Conservation (phyloP, 2,888 invertebrate genomes). For the Bedellia somnulentella region DNA sequence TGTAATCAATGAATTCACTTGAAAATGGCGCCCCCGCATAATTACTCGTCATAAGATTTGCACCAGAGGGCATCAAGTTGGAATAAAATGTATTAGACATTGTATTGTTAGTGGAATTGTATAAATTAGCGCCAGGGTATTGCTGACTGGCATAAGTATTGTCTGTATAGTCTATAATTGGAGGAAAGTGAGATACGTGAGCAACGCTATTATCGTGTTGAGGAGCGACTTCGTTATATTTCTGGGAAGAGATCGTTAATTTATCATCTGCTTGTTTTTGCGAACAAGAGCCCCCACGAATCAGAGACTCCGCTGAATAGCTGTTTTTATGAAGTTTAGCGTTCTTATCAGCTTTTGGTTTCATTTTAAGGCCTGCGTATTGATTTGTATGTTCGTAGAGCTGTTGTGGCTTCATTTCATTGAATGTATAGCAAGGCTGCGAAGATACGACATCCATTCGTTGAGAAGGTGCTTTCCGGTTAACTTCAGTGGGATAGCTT, state of each 20-base stretch:
- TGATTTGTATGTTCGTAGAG: constrained; percentile 31
- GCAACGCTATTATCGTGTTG: constrained; percentile 40
- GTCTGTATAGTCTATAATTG: constrained; percentile 44
- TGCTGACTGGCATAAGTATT: constrained; percentile 41
- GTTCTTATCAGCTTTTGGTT: constrained; percentile 29
- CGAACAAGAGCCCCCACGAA: constrained; percentile 36
- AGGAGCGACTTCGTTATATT: constrained; percentile 35
- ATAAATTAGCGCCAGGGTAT: constrained; percentile 42
- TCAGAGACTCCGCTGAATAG: constrained; percentile 46
- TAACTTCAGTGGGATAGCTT: constrained; percentile 26
- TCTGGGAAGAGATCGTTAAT: constrained; percentile 33
- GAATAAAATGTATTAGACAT: constrained; percentile 51
- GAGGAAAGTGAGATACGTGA: constrained; percentile 51
- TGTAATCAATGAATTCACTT: constrained; percentile 46
- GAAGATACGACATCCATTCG: constrained; percentile 30
- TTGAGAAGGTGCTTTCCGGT: constrained; percentile 24
- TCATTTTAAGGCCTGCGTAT: constrained; percentile 29
- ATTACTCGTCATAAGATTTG: constrained; percentile 41
- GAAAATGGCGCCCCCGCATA: constrained; percentile 38
- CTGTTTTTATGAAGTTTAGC: constrained; percentile 40
- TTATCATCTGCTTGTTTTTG: constrained; percentile 40
- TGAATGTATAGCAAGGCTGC: constrained; percentile 37
- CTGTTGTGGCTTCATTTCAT: constrained; percentile 31
- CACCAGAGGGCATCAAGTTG: constrained; percentile 44
- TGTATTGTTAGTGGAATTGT: constrained; percentile 45